Evolutionary conservation across 2,888 invertebrate species (phyloP).

Genomic region (Euspilapteryx auroguttella): DNA sequence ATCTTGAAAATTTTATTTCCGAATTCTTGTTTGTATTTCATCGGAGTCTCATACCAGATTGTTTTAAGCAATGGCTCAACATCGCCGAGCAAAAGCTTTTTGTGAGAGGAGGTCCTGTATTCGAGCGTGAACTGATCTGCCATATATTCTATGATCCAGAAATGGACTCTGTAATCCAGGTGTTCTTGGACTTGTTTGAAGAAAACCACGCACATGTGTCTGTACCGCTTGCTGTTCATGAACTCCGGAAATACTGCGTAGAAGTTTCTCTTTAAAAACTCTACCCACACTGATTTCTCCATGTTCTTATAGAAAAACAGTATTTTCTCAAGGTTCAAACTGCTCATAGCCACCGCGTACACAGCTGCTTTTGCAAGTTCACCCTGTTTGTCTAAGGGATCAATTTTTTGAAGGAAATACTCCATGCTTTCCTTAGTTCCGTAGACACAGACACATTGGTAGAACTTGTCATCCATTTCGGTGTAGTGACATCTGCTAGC

Average conservation of each 20-base stretch:
- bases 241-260: neutral
- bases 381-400: neutral
- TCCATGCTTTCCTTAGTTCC: neutral
- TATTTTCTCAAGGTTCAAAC: neutral
- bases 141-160: neutral
- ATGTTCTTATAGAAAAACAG: conserved; percentile 1
- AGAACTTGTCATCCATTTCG: neutral
- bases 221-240: neutral
- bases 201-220: conserved; percentile 1
- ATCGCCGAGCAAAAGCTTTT: neutral
- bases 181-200: neutral
- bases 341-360: neutral
- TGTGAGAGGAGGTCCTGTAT: no score
- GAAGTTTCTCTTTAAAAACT: neutral
- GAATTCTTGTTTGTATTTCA: neutral
- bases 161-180: neutral
- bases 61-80: neutral
- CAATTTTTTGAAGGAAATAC: neutral
- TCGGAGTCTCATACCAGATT: neutral
- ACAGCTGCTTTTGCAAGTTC: neutral
- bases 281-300: neutral
- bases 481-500: neutral
- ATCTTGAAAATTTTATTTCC: neutral
- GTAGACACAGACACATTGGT: neutral
- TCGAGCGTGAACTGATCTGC: no score